These are phyloP conservation scores for Thyatira batis DNA, from an alignment of 2,888 invertebrate genomes.

Conservation along the genomic window DNA sequence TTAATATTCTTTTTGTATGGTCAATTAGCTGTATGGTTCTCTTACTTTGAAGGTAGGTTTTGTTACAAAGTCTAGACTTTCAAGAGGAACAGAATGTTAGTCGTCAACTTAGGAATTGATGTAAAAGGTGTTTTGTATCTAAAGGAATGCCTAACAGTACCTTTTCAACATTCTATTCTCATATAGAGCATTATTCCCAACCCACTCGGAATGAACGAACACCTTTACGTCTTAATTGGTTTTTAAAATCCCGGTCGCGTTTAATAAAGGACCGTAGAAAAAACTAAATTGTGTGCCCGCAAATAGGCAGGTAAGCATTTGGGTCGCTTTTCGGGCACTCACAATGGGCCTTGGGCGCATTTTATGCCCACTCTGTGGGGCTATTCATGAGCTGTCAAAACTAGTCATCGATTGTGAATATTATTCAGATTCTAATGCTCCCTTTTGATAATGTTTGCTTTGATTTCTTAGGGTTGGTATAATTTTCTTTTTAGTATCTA, in stretches of 20 bases:
- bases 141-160: neutral
- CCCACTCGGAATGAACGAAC: slow-evolving; percentile 22
- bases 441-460: neutral
- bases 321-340: neutral
- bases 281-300: slow-evolving; percentile 27
- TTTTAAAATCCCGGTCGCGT: slow-evolving; percentile 52
- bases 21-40: no score
- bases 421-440: slow-evolving; percentile 12
- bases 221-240: slow-evolving; percentile 64
- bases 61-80: no score
- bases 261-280: slow-evolving; percentile 43
- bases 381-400: slow-evolving; percentile 28
- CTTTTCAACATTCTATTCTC: neutral
- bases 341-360: slow-evolving; percentile 4
- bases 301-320: slow-evolving; percentile 41
- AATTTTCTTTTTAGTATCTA: no score
- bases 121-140: no score
- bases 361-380: slow-evolving; percentile 18
- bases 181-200: neutral
- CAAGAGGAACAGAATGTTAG: no score
- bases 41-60: no score
- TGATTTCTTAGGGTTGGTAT: no score
- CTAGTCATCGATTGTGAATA: slow-evolving; percentile 14
- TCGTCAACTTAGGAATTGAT: no score
- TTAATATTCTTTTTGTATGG: slow-evolving; percentile 8